A percentile compares a stretch with the other conserved stretches of the same genome.
Conservation (phyloP, 2,888 invertebrate species). For the Drosophila prostipennis region DNA sequence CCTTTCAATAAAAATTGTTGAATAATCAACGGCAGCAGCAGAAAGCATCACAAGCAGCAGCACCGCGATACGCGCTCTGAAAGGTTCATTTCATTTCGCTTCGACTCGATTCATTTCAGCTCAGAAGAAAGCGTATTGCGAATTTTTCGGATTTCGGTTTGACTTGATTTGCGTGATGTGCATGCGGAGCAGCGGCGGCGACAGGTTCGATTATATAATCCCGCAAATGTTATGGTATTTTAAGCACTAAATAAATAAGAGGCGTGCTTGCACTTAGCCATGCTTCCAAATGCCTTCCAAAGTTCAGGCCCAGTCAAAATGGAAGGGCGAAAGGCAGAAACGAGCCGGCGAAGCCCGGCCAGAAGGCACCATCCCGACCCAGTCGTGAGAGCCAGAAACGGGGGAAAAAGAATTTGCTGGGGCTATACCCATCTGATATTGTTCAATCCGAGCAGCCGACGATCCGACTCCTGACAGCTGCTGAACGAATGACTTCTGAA, state of each 20-base stretch:
- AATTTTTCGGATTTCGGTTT: conserved; percentile 33
- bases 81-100: conserved; percentile 64
- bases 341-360: conserved; percentile 15
- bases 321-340: conserved; percentile 67
- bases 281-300: conserved; percentile 40
- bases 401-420: conserved; percentile 10
- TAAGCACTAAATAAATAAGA: conserved; percentile 73
- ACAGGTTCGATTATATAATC: conserved; percentile 65
- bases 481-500: conserved; percentile 9
- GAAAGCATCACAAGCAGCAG: conserved; percentile 35
- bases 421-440: conserved; percentile 7
- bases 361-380: background rate
- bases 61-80: conserved; percentile 57
- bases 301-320: conserved; percentile 46
- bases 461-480: conserved; percentile 7
- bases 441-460: conserved; percentile 1
- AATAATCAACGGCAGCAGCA: conserved; percentile 64
- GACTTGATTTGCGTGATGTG: conserved; percentile 80
- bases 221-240: conserved; percentile 76
- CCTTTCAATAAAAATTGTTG: conserved; percentile 78
- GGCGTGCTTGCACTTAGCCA: conserved; percentile 55
- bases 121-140: conserved; percentile 39
- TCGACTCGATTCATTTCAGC: conserved; percentile 28
- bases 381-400: conserved; percentile 16
- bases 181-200: conserved; percentile 55